These are phyloP conservation scores for Limnephilus marmoratus DNA, from an alignment of 2,888 invertebrate genomes.

Conservation along the genomic window DNA sequence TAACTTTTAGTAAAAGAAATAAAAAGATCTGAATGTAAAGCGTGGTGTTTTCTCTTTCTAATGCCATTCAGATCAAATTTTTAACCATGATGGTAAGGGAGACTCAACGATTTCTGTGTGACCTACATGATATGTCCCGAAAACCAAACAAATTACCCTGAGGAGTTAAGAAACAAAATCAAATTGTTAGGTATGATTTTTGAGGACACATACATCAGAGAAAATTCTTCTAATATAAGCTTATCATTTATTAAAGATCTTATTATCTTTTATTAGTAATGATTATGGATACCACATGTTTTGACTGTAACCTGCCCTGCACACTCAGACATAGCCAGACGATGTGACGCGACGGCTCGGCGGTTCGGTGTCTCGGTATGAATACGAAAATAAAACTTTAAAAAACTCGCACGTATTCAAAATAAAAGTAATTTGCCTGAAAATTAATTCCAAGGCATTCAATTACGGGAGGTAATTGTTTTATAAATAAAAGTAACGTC, in stretches of 20 bases:
- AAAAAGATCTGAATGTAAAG: too few species aligned
- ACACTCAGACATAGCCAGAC: background rate
- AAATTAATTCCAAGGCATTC: constrained; percentile 24
- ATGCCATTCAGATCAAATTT: too few species aligned
- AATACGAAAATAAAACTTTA: constrained; percentile 50
- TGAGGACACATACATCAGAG: background rate
- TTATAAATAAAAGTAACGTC: constrained; percentile 18
- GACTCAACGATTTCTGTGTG: too few species aligned
- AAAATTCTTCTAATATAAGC: background rate
- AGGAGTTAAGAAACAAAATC: too few species aligned
- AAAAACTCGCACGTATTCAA: constrained; percentile 51
- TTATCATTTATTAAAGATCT: background rate
- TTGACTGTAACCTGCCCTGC: background rate
- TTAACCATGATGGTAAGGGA: too few species aligned
- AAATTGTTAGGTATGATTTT: background rate
- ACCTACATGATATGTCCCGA: too few species aligned
- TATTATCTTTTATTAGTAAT: background rate
- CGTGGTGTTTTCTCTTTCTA: too few species aligned
- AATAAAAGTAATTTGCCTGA: constrained; percentile 29
- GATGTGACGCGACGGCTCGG: constrained; percentile 26
- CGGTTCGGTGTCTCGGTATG: constrained; percentile 38
- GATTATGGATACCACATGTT: background rate
- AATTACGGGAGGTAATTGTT: constrained; percentile 44
- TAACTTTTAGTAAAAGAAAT: too few species aligned
- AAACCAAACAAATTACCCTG: too few species aligned